A percentile compares a stretch with the other conserved stretches of the same genome.
phyloP scores from a whole-genome alignment of 2,113 vertebrate genomes.

The Amphilophus citrinellus region DNA sequence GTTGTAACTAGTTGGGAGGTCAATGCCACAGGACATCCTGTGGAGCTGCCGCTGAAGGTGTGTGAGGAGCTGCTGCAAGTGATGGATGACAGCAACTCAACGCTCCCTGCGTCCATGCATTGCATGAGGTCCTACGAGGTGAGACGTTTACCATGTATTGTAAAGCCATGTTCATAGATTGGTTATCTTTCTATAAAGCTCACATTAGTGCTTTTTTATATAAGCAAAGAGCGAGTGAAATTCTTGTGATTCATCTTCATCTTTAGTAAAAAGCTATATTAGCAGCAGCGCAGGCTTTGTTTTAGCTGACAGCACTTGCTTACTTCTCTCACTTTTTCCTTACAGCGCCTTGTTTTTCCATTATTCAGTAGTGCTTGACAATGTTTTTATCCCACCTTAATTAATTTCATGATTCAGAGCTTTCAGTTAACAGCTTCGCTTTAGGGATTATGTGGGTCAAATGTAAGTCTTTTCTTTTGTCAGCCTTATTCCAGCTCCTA shows the following conservation, averaged over 20 bases:
- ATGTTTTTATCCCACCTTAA: slow-evolving; percentile 58
- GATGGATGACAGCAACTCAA: slow-evolving; percentile 82
- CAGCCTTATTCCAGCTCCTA: slow-evolving; percentile 31
- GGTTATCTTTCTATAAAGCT: not conserved
- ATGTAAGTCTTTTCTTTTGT: slow-evolving; percentile 55
- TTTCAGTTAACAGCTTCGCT: slow-evolving; percentile 55
- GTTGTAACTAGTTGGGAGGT: slow-evolving; percentile 87
- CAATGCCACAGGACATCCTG: slow-evolving; percentile 87
- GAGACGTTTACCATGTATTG: slow-evolving; percentile 40
- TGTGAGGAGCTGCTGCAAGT: slow-evolving; percentile 90
- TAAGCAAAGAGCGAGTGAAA: slow-evolving; percentile 3
- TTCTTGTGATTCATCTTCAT: slow-evolving; percentile 6
- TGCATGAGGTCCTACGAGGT: slow-evolving; percentile 93
- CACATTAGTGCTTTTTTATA: not conserved
- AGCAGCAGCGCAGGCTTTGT: not conserved
- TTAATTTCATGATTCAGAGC: slow-evolving; percentile 70
- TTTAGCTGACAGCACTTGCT: slow-evolving; percentile 42
- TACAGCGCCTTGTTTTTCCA: slow-evolving; percentile 43
- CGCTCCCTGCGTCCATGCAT: slow-evolving; percentile 87
- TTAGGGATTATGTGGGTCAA: slow-evolving; percentile 54
- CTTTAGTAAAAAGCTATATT: slow-evolving; percentile 21
- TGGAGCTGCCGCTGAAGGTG: slow-evolving; percentile 87
- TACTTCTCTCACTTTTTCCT: slow-evolving; percentile 38
- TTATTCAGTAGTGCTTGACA: slow-evolving; percentile 52
- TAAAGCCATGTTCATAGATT: not conserved